Percentiles rank a stretch among this genome's conserved stretches.
Conservation (phyloP, 2,113 vertebrate species). For the Tretioscincus oriximinensis region DNA sequence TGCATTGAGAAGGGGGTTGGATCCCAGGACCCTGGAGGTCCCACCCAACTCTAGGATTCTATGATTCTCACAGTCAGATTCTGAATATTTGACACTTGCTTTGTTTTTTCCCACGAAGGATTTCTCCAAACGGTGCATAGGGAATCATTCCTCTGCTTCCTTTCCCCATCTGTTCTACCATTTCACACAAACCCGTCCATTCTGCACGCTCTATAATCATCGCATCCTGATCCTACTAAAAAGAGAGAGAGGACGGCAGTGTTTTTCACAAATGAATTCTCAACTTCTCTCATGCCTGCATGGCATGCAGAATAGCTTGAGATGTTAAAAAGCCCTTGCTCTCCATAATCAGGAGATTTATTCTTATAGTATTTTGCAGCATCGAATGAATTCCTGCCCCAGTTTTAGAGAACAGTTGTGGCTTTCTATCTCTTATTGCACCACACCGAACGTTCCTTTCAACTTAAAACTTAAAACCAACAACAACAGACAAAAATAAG, state of each 20-base stretch:
- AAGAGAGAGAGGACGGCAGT: too few relatives aligned
- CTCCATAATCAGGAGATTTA: background rate
- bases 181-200: background rate
- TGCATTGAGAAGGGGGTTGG: too few relatives aligned
- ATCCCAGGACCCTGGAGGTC: too few relatives aligned
- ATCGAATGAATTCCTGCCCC: background rate
- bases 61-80: too few relatives aligned
- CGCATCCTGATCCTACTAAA: too few relatives aligned
- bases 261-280: background rate
- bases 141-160: too few relatives aligned
- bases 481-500: background rate
- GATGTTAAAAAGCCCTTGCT: background rate
- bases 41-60: too few relatives aligned
- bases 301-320: background rate
- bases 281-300: background rate
- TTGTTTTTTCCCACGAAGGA: too few relatives aligned
- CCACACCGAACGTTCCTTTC: slow-evolving; percentile 4
- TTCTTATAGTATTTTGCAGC: background rate
- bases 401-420: background rate
- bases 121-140: too few relatives aligned
- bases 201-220: background rate
- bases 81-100: too few relatives aligned
- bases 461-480: background rate
- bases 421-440: background rate
- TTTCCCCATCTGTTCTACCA: too few relatives aligned